A percentile compares a stretch with the other conserved stretches of the same genome.
These are phyloP conservation scores for Oplegnathus fasciatus DNA, from an alignment of 2,113 vertebrate genomes.

Conservation along the genomic window DNA sequence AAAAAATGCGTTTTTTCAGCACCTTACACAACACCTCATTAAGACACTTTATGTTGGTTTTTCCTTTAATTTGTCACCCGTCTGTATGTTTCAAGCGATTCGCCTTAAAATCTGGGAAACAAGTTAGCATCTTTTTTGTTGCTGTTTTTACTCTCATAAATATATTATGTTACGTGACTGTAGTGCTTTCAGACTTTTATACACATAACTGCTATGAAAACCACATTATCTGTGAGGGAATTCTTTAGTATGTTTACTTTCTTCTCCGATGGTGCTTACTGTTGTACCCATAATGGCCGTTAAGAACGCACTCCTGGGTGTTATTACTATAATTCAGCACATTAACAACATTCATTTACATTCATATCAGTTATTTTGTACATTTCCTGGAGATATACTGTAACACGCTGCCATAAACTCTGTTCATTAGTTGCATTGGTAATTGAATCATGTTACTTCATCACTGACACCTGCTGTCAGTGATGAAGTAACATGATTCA, in stretches of 20 bases:
- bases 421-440: conserved; percentile 37
- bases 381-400: conserved; percentile 34
- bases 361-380: conserved; percentile 8
- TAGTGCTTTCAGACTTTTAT: neutral
- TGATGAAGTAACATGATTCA: no score
- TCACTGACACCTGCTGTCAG: conserved; percentile 38
- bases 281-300: neutral
- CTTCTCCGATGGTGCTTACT: neutral
- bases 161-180: neutral
- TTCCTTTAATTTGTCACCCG: no score
- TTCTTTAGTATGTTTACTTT: neutral
- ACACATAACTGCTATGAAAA: neutral
- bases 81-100: neutral
- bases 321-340: conserved; percentile 29
- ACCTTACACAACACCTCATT: no score
- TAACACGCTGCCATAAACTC: conserved; percentile 10
- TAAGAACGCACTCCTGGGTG: conserved; percentile 15
- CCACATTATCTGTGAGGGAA: neutral
- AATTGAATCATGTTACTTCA: conserved; percentile 54
- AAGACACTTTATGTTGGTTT: no score
- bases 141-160: neutral
- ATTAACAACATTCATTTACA: conserved; percentile 25
- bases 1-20: no score
- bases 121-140: neutral
- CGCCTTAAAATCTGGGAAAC: neutral